A percentile compares a stretch with the other conserved stretches of the same genome.
These are phyloP conservation scores for Chrysolina haemoptera DNA, from an alignment of 2,888 invertebrate genomes.

Conservation along the genomic window DNA sequence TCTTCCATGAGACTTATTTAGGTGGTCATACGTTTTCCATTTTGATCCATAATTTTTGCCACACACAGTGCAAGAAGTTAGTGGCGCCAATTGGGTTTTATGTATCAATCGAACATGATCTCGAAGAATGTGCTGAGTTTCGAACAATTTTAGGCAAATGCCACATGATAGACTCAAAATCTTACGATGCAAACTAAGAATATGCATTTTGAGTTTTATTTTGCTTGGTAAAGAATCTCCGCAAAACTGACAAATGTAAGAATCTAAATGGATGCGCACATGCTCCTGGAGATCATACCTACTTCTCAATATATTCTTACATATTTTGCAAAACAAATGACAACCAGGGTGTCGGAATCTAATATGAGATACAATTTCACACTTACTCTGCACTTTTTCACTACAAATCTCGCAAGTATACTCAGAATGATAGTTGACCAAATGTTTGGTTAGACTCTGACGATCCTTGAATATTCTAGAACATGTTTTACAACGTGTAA, in stretches of 20 bases:
- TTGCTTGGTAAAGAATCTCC: constrained; percentile 74
- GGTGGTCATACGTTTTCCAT: constrained; percentile 75
- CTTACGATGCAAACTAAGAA: constrained; percentile 72
- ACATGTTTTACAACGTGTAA: constrained; percentile 74
- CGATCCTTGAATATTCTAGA: constrained; percentile 74
- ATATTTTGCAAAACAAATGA: constrained; percentile 71
- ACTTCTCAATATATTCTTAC: constrained; percentile 72
- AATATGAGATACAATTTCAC: constrained; percentile 73
- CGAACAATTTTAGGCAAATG: constrained; percentile 73
- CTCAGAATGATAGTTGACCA: constrained; percentile 73
- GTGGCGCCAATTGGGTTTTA: constrained; percentile 69
- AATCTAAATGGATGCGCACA: constrained; percentile 71
- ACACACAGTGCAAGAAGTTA: constrained; percentile 74
- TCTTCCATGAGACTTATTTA: constrained; percentile 74
- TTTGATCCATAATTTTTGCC: constrained; percentile 75
- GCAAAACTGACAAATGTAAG: constrained; percentile 74
- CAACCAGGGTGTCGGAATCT: constrained; percentile 73
- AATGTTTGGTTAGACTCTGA: constrained; percentile 72
- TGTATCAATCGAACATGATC: constrained; percentile 73
- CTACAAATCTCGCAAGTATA: constrained; percentile 73
- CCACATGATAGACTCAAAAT: constrained; percentile 74
- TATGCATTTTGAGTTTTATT: constrained; percentile 75
- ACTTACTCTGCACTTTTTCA: constrained; percentile 72
- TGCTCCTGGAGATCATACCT: constrained; percentile 72
- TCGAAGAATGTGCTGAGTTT: constrained; percentile 72